These are phyloP conservation scores for Globodera rostochiensis DNA, from an alignment of 1,140 invertebrate genomes.

Conservation along the genomic window DNA sequence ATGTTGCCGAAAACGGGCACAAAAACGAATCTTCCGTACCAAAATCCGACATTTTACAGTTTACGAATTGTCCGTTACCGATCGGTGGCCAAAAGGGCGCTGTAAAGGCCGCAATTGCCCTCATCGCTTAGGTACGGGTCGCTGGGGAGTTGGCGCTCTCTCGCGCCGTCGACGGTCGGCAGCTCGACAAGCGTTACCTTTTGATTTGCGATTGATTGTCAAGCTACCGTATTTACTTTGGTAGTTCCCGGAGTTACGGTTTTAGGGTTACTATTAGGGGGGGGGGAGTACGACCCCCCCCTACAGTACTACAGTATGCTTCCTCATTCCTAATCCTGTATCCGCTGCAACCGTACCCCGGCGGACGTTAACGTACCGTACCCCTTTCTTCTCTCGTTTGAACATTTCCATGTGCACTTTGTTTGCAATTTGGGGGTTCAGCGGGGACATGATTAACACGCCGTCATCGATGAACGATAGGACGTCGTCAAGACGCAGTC, in stretches of 20 bases:
- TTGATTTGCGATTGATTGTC: not conserved
- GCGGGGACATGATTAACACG: constrained; percentile 41
- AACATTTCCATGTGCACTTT: constrained; percentile 16
- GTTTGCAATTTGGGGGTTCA: constrained; percentile 23
- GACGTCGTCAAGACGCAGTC: constrained; percentile 51
- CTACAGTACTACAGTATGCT: too few species aligned
- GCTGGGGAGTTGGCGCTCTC: constrained; percentile 42
- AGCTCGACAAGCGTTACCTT: not conserved
- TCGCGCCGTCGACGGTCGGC: constrained; percentile 11
- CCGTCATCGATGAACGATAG: constrained; percentile 55
- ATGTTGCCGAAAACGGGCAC: constrained; percentile 54
- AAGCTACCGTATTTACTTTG: constrained; percentile 7
- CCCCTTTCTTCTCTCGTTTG: constrained; percentile 24
- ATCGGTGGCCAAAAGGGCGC: constrained; percentile 48
- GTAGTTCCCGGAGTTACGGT: too few species aligned
- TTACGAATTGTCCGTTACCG: constrained; percentile 39
- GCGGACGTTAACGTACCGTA: constrained; percentile 9
- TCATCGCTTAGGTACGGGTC: constrained; percentile 34
- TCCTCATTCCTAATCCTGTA: too few species aligned
- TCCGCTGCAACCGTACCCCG: too few species aligned
- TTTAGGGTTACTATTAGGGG: not conserved
- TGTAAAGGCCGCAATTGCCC: constrained; percentile 57
- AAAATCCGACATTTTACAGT: not conserved
- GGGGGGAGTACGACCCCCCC: not conserved
- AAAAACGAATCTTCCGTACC: constrained; percentile 47